Conservation (phyloP, 2,113 vertebrate species). For the Machaerirhynchus nigripectus region DNA sequence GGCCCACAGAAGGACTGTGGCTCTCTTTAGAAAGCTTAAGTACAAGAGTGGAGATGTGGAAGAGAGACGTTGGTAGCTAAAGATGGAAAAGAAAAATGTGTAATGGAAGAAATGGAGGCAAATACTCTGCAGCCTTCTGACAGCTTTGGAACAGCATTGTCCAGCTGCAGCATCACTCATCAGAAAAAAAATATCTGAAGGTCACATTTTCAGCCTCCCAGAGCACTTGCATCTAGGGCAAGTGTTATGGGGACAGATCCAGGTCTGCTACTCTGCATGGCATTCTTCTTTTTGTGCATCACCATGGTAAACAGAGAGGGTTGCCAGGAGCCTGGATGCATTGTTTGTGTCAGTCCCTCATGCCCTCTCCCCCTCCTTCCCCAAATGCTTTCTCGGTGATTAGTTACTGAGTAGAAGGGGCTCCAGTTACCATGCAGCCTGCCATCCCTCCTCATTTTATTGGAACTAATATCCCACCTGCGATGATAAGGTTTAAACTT, state of each 20-base stretch:
- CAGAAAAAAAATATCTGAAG: neutral
- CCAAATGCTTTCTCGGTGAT: constrained; percentile 66
- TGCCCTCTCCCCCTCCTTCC: constrained; percentile 36
- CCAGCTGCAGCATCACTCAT: neutral
- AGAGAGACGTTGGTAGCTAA: neutral
- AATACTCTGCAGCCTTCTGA: neutral
- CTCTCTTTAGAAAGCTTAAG: neutral
- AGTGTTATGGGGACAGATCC: constrained; percentile 26
- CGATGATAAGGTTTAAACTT: constrained; percentile 63
- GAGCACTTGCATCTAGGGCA: constrained; percentile 33
- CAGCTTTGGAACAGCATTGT: neutral
- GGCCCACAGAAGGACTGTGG: neutral
- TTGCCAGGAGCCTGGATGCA: constrained; percentile 58
- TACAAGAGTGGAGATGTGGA: neutral
- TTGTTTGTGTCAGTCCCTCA: constrained; percentile 34
- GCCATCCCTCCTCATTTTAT: constrained; percentile 45
- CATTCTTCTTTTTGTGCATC: constrained; percentile 55
- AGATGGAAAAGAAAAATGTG: neutral
- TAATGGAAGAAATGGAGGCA: neutral
- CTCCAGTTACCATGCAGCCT: constrained; percentile 59
- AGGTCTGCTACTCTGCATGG: neutral
- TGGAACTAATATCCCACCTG: constrained; percentile 67
- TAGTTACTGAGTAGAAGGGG: constrained; percentile 57
- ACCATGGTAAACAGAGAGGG: constrained; percentile 58
- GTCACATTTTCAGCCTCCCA: constrained; percentile 14